Evolutionary conservation across 2,888 invertebrate genomes (phyloP).

Genomic region (Eugnorisma glareosa): DNA sequence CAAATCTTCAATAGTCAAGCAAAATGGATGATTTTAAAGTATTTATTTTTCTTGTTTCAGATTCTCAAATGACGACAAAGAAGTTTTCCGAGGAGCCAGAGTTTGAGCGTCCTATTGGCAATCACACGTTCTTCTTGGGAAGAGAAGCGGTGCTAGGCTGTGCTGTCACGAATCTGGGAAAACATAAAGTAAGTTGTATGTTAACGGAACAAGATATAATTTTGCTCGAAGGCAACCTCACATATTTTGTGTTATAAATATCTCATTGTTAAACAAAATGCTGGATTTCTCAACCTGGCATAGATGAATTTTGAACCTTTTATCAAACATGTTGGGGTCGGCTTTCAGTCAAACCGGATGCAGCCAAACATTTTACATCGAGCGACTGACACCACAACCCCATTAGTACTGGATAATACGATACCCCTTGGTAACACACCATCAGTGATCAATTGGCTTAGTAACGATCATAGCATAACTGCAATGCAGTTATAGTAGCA

Average conservation of each 20-base stretch:
- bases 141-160: constrained; percentile 92
- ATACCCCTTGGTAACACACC: no score
- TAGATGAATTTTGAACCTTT: no score
- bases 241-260: background rate
- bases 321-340: no score
- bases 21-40: background rate
- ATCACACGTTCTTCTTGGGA: constrained; percentile 92
- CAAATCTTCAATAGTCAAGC: background rate
- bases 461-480: background rate
- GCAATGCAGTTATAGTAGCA: background rate
- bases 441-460: background rate
- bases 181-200: constrained; percentile 90
- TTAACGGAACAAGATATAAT: background rate
- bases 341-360: no score
- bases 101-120: constrained; percentile 91
- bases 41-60: constrained; percentile 82
- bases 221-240: background rate
- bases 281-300: background rate
- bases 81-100: constrained; percentile 91
- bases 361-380: no score
- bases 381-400: no score
- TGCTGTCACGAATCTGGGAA: constrained; percentile 91
- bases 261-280: background rate
- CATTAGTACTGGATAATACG: no score
- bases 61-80: constrained; percentile 90